phyloP scores from a whole-genome alignment of 2,797 vertebrate genomes.

The Botia kubotai region DNA sequence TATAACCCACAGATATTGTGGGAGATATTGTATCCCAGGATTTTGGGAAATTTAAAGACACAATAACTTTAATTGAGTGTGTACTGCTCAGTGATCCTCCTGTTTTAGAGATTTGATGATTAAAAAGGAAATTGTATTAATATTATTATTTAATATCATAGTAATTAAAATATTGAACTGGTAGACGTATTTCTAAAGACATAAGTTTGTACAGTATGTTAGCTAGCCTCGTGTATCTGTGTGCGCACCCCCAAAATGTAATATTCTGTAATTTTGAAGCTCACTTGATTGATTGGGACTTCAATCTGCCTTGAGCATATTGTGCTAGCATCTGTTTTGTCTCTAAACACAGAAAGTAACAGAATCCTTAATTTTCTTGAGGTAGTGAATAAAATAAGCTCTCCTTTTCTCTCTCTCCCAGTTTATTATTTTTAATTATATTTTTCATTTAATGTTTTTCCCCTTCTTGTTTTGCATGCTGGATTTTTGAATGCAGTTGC shows the following conservation, averaged over 20 bases:
- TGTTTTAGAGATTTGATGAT: background rate
- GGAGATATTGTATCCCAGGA: background rate
- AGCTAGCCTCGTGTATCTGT: background rate
- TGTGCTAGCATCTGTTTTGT: slow-evolving; percentile 66
- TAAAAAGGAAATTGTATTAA: background rate
- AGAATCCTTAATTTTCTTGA: slow-evolving; percentile 66
- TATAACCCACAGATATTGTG: background rate
- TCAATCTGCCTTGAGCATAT: slow-evolving; percentile 64
- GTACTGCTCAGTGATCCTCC: background rate
- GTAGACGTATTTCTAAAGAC: background rate
- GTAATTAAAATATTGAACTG: background rate
- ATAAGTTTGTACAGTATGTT: no score
- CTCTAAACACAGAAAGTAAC: slow-evolving; percentile 61
- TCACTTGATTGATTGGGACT: slow-evolving; percentile 58
- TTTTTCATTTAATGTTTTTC: slow-evolving; percentile 15
- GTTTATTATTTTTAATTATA: slow-evolving; percentile 72
- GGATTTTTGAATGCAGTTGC: slow-evolving; percentile 62
- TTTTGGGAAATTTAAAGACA: background rate
- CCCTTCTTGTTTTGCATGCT: background rate
- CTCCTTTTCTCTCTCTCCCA: slow-evolving; percentile 55
- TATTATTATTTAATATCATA: background rate
- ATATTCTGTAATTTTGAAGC: slow-evolving; percentile 52
- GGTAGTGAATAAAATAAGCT: slow-evolving; percentile 73
- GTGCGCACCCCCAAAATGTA: slow-evolving; percentile 29
- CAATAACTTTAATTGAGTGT: background rate